Evolutionary conservation across 2,888 invertebrate species (phyloP).

Genomic region (Drosophila meridiana): DNA sequence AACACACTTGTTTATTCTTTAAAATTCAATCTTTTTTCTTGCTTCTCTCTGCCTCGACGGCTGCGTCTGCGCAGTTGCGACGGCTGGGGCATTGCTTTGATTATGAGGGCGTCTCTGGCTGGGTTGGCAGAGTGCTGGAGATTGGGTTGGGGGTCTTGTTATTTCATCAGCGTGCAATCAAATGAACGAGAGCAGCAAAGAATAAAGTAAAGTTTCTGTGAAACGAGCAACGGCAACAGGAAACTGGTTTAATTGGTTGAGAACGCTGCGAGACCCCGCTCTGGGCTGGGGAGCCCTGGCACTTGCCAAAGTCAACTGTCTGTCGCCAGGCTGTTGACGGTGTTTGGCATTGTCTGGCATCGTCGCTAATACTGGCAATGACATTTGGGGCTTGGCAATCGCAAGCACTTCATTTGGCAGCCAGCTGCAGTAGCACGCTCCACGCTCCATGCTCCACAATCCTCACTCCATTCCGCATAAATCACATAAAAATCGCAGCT

Average conservation of each 20-base stretch:
- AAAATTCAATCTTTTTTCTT: not conserved
- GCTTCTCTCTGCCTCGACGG: slow-evolving; percentile 1
- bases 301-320: slow-evolving; percentile 49
- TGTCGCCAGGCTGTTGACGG: slow-evolving; percentile 3
- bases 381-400: slow-evolving; percentile 29
- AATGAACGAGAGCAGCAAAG: slow-evolving; percentile 34
- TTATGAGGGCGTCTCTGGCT: slow-evolving; percentile 45
- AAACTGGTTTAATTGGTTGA: slow-evolving; percentile 76
- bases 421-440: not conserved
- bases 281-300: slow-evolving; percentile 24
- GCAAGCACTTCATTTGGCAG: slow-evolving; percentile 37
- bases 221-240: slow-evolving; percentile 56
- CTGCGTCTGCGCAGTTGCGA: slow-evolving; percentile 47
- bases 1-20: not conserved
- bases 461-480: slow-evolving; percentile 27
- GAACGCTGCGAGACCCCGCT: slow-evolving; percentile 29
- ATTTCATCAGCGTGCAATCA: slow-evolving; percentile 69
- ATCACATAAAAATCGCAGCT: slow-evolving; percentile 64
- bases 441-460: not conserved
- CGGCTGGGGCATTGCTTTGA: slow-evolving; percentile 31
- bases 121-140: not conserved
- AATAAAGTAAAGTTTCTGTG: slow-evolving; percentile 47
- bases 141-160: slow-evolving; percentile 47
- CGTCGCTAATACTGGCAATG: slow-evolving; percentile 23
- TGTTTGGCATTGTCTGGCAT: slow-evolving; percentile 27